Percentiles rank a stretch among this genome's conserved stretches.
These are phyloP conservation scores for Austrofundulus limnaeus DNA, from an alignment of 2,113 vertebrate genomes.

Conservation along the genomic window DNA sequence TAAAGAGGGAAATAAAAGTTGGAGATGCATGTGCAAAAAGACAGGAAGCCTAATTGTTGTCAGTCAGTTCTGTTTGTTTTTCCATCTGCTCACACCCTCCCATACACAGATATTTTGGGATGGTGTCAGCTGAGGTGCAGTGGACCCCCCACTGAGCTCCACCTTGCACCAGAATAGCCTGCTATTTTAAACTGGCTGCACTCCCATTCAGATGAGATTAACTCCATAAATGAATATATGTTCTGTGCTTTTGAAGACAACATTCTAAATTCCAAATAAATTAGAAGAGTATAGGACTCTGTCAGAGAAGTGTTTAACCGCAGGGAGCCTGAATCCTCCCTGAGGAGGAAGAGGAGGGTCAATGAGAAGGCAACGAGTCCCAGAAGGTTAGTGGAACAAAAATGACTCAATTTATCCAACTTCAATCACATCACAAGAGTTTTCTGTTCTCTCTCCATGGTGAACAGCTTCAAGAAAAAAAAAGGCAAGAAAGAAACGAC, in stretches of 20 bases:
- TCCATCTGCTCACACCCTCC: not conserved
- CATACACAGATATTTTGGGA: not conserved
- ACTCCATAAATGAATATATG: not conserved
- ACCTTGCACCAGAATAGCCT: not conserved
- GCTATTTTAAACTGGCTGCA: constrained; percentile 3
- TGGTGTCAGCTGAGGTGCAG: not conserved
- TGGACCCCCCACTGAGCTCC: not conserved
- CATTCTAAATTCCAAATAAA: not conserved
- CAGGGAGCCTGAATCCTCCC: not conserved
- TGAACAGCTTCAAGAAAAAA: too few relatives aligned
- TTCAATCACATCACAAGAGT: not conserved
- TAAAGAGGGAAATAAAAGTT: not conserved
- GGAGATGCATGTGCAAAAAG: not conserved
- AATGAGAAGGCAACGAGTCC: not conserved
- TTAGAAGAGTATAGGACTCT: too few relatives aligned
- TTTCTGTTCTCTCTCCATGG: too few relatives aligned
- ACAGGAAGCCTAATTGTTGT: not conserved
- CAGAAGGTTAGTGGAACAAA: not conserved
- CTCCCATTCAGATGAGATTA: constrained; percentile 8
- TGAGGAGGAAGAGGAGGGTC: not conserved
- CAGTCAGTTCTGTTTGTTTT: not conserved
- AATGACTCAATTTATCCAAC: not conserved
- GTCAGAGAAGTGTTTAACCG: not conserved
- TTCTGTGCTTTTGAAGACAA: not conserved
- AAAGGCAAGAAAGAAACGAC: not conserved